A percentile compares a stretch with the other conserved stretches of the same genome.
Conservation (phyloP, 1,140 invertebrate species). For the Portunus trituberculatus region DNA sequence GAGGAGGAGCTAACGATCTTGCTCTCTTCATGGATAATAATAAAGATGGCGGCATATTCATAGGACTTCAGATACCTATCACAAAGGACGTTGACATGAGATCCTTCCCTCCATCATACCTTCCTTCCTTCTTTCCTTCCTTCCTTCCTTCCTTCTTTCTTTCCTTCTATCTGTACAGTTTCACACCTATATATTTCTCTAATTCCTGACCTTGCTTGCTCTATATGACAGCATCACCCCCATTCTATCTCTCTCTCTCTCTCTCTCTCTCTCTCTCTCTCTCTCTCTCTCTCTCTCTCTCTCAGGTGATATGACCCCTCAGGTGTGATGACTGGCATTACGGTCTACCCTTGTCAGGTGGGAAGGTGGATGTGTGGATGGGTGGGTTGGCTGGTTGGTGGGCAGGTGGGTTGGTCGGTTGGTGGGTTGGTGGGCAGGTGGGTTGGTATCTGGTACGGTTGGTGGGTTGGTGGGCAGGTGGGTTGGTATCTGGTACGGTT, state of each 20-base stretch:
- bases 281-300: slow-evolving; percentile 17
- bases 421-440: too few relatives aligned
- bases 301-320: not conserved
- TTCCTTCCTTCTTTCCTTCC: not conserved
- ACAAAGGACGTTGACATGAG: too few relatives aligned
- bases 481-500: not conserved
- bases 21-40: too few relatives aligned
- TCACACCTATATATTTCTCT: not conserved
- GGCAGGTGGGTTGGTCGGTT: too few relatives aligned
- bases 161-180: not conserved
- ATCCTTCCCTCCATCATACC: too few relatives aligned
- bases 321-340: not conserved
- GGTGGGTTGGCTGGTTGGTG: not conserved
- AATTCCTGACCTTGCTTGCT: not conserved
- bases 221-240: not conserved
- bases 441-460: not conserved
- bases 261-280: slow-evolving; percentile 11
- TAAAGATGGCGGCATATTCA: too few relatives aligned
- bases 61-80: too few relatives aligned
- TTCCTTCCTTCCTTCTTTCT: not conserved
- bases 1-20: too few relatives aligned
- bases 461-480: not conserved
- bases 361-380: not conserved
- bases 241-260: not conserved
- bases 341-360: not conserved